Evolutionary conservation across 1,140 invertebrate species (phyloP).

Genomic region (Wasmannia auropunctata): DNA sequence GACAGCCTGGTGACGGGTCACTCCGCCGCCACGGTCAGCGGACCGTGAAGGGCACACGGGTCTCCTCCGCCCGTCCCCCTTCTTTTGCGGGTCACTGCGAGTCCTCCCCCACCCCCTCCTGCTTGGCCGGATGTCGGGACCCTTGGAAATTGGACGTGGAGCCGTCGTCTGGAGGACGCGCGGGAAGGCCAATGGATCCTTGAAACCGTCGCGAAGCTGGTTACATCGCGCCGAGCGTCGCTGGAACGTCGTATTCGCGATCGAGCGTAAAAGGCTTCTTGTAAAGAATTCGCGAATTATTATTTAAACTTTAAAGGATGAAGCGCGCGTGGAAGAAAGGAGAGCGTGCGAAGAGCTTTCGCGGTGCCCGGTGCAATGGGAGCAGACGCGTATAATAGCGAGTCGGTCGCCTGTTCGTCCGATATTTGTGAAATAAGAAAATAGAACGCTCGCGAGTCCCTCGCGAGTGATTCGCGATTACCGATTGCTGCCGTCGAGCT

Average conservation of each 20-base stretch:
- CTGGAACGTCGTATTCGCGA: not conserved
- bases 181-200: not conserved
- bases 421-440: not conserved
- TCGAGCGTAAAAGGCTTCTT: not conserved
- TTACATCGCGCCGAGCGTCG: not conserved
- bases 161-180: not conserved
- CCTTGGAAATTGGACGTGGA: not conserved
- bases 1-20: slow-evolving; percentile 70
- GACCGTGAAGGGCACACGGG: slow-evolving; percentile 60
- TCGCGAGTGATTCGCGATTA: not conserved
- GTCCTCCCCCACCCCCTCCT: not conserved
- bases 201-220: not conserved
- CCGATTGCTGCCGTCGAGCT: not conserved
- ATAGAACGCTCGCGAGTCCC: not conserved
- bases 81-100: not conserved
- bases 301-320: slow-evolving; percentile 14
- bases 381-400: not conserved
- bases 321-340: no score
- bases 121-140: not conserved
- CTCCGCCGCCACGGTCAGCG: slow-evolving; percentile 40
- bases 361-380: not conserved
- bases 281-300: not conserved
- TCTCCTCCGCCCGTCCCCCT: no score
- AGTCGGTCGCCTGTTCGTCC: not conserved
- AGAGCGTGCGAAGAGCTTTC: not conserved